Base-by-base conservation (phyloP, 2,113 vertebrate species). In the Gnathonemus echidnorhynchus region DNA sequence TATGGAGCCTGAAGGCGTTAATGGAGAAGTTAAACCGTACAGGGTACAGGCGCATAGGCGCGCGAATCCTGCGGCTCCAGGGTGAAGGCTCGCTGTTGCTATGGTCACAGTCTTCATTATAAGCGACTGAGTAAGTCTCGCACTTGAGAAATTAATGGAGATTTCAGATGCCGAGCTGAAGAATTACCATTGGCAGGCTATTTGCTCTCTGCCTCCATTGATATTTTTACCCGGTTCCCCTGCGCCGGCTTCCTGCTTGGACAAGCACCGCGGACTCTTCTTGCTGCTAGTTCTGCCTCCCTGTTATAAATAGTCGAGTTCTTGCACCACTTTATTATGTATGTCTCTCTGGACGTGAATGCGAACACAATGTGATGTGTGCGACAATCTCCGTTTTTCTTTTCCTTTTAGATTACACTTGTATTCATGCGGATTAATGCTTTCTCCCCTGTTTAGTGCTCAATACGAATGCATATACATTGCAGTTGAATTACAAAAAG, bases 21-120 rank as follows among this genome's bases (percentile, higher is more conserved):
- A 42, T 19, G 27, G 21, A 80, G 80, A 66, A 66, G 39, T 46
- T 27, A 42, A 39, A 46, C 89, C 13, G 7, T 46, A 11, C 45
- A 62, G 80, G 83, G 19, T 53, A 83, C 53, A 49, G 88, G 50
- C 49, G 15, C 77, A 13, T 83, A 80, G 31, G 21, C 11, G 35
- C 11, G 27, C 46, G 4, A 17, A 49, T 74, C 13, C 31, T 85
- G 88, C 46, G 15, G 31, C 24, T 11, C 53, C 6, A 39, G 50
- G 74, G 74, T 27, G 46, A 53, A 24, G 2, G 3, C 42, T 7
- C 39, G 35, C 89, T 27, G 92, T 93, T 93, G 90, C 90, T 90
- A 92, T 92, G 90, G 92, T 83, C 89, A 92, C 91, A 7, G 58
- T 50, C 74, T 90, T 87, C 42, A 46, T 89, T 86, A 89, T n/a